Conservation (phyloP, 1,140 invertebrate genomes). For the Chionoecetes opilio region DNA sequence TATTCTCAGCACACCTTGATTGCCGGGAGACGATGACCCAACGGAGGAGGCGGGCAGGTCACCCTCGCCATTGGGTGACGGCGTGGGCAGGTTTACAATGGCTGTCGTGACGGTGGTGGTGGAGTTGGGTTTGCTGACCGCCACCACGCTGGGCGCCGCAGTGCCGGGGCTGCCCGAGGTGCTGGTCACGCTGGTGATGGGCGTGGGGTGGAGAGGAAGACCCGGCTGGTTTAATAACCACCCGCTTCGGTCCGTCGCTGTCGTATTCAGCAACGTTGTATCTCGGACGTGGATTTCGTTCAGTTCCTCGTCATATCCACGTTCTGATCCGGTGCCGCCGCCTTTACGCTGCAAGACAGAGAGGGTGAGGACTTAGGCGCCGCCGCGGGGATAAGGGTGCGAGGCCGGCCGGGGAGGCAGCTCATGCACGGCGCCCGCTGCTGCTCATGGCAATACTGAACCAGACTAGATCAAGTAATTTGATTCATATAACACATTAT, state of each 20-base stretch:
- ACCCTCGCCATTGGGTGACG: constrained; percentile 71
- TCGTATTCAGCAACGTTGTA: constrained; percentile 67
- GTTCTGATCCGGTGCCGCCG: constrained; percentile 70
- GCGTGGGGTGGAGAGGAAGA: constrained; percentile 48
- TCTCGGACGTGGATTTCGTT: constrained; percentile 75
- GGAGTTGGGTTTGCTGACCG: constrained; percentile 74
- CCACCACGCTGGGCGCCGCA: constrained; percentile 72
- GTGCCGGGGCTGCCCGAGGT: constrained; percentile 43
- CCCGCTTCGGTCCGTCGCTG: constrained; percentile 55
- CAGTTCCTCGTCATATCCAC: constrained; percentile 77
- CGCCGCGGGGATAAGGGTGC: background rate
- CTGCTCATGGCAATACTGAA: background rate
- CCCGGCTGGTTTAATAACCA: constrained; percentile 57
- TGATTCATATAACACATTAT: constrained; percentile 48
- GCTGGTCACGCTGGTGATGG: constrained; percentile 52
- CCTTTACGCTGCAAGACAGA: constrained; percentile 74
- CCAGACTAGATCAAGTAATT: constrained; percentile 33
- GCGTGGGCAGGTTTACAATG: constrained; percentile 71
- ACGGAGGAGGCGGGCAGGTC: constrained; percentile 57
- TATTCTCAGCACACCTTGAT: constrained; percentile 74
- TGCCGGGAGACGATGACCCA: constrained; percentile 47
- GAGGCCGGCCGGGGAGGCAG: background rate
- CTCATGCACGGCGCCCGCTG: constrained; percentile 45
- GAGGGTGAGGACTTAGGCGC: background rate
- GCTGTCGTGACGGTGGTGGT: constrained; percentile 73